Percentiles rank a stretch among this genome's conserved stretches.
These are phyloP conservation scores for Holocentrus rufus DNA, from an alignment of 2,797 vertebrate genomes.

Conservation along the genomic window DNA sequence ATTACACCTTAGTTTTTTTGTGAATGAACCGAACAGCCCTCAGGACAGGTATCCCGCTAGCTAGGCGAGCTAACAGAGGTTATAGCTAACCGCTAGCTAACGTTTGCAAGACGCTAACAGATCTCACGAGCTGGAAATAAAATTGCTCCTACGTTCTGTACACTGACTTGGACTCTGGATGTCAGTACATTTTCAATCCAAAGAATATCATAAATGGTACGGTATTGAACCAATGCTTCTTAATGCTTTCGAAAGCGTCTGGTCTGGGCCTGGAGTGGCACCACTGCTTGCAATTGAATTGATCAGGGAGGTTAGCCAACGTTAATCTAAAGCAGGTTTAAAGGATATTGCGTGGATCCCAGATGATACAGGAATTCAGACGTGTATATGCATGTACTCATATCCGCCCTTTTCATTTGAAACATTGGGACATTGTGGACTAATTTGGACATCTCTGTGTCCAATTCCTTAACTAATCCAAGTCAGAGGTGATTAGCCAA, in stretches of 20 bases:
- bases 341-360: too few relatives aligned
- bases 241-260: constrained; percentile 32
- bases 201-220: background rate
- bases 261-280: constrained; percentile 66
- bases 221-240: constrained; percentile 7
- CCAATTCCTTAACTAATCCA: constrained; percentile 59
- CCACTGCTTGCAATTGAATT: constrained; percentile 25
- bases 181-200: background rate
- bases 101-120: constrained; percentile 41
- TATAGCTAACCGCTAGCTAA: constrained; percentile 49
- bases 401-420: background rate
- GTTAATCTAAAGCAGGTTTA: background rate
- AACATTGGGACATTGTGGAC: constrained; percentile 20
- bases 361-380: too few relatives aligned
- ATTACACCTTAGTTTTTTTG: constrained; percentile 61
- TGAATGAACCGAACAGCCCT: constrained; percentile 68
- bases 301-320: constrained; percentile 19
- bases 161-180: background rate
- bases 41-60: constrained; percentile 76
- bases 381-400: background rate
- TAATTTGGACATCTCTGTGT: constrained; percentile 41
- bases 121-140: background rate
- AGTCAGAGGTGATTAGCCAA: constrained; percentile 51
- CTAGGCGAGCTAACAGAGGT: constrained; percentile 57
- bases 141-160: background rate